Evolutionary conservation across 2,113 vertebrate genomes (phyloP).

Genomic region (Pterocles gutturalis): DNA sequence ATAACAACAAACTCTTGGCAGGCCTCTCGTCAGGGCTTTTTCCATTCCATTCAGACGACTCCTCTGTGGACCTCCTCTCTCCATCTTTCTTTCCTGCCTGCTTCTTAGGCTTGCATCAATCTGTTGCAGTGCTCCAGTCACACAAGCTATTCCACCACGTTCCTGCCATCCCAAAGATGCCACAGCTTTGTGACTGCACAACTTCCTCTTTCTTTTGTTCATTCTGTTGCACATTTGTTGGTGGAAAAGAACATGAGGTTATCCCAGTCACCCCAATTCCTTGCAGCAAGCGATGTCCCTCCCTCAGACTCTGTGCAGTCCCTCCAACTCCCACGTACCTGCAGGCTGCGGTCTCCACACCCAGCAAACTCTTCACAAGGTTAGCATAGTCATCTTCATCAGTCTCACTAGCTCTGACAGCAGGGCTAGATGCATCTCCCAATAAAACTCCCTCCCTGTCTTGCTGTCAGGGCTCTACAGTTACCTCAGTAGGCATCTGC

Average conservation of each 20-base stretch:
- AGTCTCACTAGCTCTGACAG: background rate
- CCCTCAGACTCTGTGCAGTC: background rate
- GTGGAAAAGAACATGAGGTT: background rate
- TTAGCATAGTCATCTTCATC: background rate
- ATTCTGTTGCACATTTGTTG: background rate
- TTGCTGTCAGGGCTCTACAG: background rate
- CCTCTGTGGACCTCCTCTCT: accelerated
- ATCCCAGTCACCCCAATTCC: background rate
- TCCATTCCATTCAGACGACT: background rate
- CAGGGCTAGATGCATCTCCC: background rate
- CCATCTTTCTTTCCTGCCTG: background rate
- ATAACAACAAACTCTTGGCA: background rate
- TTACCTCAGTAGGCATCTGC: background rate
- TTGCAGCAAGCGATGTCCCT: background rate
- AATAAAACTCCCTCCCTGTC: background rate
- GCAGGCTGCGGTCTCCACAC: background rate
- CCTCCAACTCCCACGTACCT: background rate
- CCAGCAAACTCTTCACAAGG: background rate
- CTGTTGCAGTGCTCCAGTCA: background rate
- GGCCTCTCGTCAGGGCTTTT: background rate
- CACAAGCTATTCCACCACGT: background rate
- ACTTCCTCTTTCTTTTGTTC: background rate
- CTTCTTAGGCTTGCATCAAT: background rate
- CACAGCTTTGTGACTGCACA: background rate
- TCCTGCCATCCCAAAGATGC: background rate